Conservation (phyloP, 92 coral and sea anemone species). For the Palythoa heliodiscus region DNA sequence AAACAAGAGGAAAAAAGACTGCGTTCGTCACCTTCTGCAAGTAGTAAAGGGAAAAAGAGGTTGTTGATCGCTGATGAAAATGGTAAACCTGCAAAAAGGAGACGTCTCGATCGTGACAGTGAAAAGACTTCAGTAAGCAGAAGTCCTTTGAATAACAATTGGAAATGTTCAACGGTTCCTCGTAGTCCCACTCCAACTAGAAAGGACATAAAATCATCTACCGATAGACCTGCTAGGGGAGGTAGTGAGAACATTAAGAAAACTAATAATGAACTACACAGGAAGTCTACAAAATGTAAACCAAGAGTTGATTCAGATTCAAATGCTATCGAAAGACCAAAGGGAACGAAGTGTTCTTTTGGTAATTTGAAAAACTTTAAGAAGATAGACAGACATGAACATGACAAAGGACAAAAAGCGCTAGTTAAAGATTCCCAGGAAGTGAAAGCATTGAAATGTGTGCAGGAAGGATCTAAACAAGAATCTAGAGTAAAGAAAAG, state of each 20-base stretch:
- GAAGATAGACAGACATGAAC: background rate
- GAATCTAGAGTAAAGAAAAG: background rate
- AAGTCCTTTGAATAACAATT: background rate
- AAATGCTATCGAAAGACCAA: background rate
- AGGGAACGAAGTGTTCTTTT: background rate
- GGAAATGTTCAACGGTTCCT: background rate
- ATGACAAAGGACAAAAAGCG: background rate
- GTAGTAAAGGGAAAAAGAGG: constrained; percentile 24
- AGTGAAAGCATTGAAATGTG: background rate
- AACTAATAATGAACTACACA: background rate
- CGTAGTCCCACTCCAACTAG: background rate
- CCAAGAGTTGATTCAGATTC: background rate
- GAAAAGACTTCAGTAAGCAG: background rate
- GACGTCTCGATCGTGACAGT: constrained; percentile 3
- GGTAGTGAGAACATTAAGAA: background rate
- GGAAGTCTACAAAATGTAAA: background rate
- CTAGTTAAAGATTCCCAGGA: background rate
- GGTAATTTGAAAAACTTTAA: background rate
- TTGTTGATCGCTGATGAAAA: background rate
- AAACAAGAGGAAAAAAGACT: background rate
- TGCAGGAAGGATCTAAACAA: background rate
- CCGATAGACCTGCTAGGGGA: background rate
- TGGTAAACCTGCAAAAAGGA: constrained; percentile 11
- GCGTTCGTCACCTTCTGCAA: constrained; percentile 1
- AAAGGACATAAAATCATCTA: background rate